Conservation (phyloP, 2,797 vertebrate species). For the Linurgus olivaceus region DNA sequence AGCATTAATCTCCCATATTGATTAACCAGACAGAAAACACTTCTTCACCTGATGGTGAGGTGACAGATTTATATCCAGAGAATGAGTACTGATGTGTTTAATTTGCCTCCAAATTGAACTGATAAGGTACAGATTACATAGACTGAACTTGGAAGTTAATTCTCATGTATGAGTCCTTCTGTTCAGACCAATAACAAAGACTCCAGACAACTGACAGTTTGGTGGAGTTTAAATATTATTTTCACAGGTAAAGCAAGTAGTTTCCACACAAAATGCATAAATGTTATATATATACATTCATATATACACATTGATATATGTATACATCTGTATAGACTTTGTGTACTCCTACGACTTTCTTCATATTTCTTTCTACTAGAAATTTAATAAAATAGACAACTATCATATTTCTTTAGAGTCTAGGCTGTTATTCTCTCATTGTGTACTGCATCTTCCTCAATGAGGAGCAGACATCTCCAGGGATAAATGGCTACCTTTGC, state of each 20-base stretch:
- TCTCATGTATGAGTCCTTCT: neutral
- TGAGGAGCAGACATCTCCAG: neutral
- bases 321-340: neutral
- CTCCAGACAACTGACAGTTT: neutral
- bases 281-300: neutral
- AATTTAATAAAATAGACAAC: neutral
- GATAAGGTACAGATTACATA: neutral
- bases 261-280: neutral
- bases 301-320: neutral
- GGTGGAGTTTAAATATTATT: neutral
- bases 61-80: neutral
- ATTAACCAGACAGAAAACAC: neutral
- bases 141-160: neutral
- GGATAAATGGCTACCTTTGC: neutral
- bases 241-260: neutral
- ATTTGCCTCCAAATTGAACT: slow-evolving; percentile 30
- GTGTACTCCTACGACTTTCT: neutral
- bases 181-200: neutral
- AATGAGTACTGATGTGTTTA: neutral
- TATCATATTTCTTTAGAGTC: neutral
- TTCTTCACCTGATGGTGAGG: neutral
- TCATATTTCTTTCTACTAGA: neutral
- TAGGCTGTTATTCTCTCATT: neutral
- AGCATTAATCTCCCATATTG: neutral
- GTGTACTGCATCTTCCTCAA: neutral